Conservation (phyloP, 2,888 invertebrate genomes). For the Acleris emargana region DNA sequence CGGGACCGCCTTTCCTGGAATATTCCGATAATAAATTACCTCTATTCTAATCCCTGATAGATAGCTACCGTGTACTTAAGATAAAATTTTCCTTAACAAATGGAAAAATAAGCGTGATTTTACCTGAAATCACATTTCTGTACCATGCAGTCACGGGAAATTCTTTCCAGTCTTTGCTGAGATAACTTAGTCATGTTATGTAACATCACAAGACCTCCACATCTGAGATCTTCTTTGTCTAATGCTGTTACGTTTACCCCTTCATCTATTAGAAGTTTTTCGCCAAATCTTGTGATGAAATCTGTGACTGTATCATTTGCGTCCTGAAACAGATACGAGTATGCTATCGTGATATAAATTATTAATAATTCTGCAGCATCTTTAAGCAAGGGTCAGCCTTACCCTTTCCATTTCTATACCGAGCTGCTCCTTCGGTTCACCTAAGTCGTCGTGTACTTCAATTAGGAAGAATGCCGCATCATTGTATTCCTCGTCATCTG, state of each 20-base stretch:
- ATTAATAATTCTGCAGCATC: neutral
- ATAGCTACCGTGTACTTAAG: conserved; percentile 52
- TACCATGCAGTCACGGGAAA: conserved; percentile 89
- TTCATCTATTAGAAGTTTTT: conserved; percentile 84
- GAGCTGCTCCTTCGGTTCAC: conserved; percentile 89
- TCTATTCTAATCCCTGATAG: conserved; percentile 53
- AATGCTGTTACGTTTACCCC: conserved; percentile 89
- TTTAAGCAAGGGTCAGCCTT: conserved; percentile 39
- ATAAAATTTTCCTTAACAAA: conserved; percentile 41
- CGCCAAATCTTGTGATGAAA: conserved; percentile 88
- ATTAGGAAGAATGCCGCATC: conserved; percentile 85
- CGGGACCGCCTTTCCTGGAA: conserved; percentile 88
- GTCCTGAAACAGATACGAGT: conserved; percentile 66
- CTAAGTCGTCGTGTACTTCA: conserved; percentile 89
- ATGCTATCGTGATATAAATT: neutral
- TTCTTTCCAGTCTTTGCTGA: conserved; percentile 81
- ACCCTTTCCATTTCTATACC: conserved; percentile 89
- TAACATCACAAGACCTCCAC: conserved; percentile 88
- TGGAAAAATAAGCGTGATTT: conserved; percentile 36
- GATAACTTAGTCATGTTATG: conserved; percentile 86
- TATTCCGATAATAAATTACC: conserved; percentile 56
- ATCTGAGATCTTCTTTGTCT: conserved; percentile 89
- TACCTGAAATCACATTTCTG: conserved; percentile 89
- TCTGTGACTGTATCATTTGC: conserved; percentile 90
- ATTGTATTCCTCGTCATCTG: conserved; percentile 73